Percentiles rank a stretch among this genome's conserved stretches.
phyloP scores from a whole-genome alignment of 2,888 invertebrate species.

The Apodemia zela region DNA sequence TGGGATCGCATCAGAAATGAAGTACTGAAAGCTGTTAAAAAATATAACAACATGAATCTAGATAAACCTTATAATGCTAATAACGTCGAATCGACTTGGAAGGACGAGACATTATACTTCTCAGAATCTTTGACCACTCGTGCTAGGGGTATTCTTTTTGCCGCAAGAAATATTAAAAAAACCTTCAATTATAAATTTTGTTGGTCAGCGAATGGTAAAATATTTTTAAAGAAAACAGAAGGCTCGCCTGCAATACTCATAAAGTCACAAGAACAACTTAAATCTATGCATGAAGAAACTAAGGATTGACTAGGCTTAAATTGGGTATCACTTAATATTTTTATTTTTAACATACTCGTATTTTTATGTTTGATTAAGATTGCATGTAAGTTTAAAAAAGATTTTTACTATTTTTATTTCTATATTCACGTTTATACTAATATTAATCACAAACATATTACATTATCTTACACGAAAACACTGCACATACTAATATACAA shows the following conservation, averaged over 20 bases:
- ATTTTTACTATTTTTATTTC: background rate
- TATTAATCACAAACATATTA: background rate
- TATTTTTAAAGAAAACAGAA: slow-evolving; percentile 3
- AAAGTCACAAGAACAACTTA: background rate
- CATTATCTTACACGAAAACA: background rate
- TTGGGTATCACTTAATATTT: background rate
- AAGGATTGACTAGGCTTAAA: background rate
- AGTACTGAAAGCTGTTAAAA: background rate
- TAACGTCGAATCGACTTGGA: background rate
- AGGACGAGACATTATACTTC: background rate
- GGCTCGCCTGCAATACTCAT: background rate
- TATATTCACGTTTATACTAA: background rate
- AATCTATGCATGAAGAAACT: background rate
- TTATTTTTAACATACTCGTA: background rate
- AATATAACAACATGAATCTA: background rate
- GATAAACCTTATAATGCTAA: background rate
- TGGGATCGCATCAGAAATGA: background rate
- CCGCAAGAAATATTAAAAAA: background rate
- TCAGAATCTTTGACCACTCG: background rate
- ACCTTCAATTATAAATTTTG: background rate
- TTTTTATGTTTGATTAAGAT: background rate
- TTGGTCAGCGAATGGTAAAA: background rate
- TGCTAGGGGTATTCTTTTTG: background rate
- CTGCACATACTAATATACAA: background rate
- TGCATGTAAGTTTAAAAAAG: background rate